Evolutionary conservation across 2,113 vertebrate genomes (phyloP).

Genomic region (Labrus mixtus): DNA sequence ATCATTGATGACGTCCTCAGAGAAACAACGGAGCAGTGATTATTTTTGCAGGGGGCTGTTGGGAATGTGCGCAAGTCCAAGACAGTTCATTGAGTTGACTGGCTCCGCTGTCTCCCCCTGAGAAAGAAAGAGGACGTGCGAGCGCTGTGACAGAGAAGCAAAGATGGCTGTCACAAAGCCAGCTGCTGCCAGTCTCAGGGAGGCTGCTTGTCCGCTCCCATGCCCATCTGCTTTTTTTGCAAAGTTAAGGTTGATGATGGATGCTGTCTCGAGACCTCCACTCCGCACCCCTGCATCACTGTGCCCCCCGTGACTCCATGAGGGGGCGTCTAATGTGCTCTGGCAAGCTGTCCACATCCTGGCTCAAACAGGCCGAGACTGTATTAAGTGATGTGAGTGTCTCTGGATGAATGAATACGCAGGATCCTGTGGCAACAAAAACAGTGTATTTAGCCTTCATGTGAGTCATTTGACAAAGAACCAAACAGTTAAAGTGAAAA

Average conservation of each 20-base stretch:
- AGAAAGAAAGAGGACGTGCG: slow-evolving; percentile 42
- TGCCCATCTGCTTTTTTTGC: slow-evolving; percentile 22
- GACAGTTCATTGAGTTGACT: slow-evolving; percentile 30
- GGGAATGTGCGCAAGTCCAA: slow-evolving; percentile 44
- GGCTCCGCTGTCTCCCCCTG: slow-evolving; percentile 45
- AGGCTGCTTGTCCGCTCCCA: slow-evolving; percentile 21
- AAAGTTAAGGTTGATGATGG: slow-evolving; percentile 40
- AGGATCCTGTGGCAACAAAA: slow-evolving; percentile 44
- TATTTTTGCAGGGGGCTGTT: slow-evolving; percentile 63
- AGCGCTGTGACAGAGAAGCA: slow-evolving; percentile 17
- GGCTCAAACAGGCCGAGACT: slow-evolving; percentile 25
- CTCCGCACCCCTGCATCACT: slow-evolving; percentile 28
- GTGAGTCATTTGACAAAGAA: not conserved
- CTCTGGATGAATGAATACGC: slow-evolving; percentile 23
- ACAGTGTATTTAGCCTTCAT: not conserved
- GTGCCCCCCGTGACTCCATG: slow-evolving; percentile 24
- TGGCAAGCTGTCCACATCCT: slow-evolving; percentile 33
- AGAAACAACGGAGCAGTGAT: slow-evolving; percentile 45
- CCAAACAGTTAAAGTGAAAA: not conserved
- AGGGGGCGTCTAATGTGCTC: slow-evolving; percentile 18
- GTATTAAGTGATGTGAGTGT: slow-evolving; percentile 36
- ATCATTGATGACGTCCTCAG: slow-evolving; percentile 35
- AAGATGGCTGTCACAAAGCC: slow-evolving; percentile 40
- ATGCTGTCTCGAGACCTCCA: slow-evolving; percentile 12
- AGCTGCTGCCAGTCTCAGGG: slow-evolving; percentile 20